Evolutionary conservation across 2,113 vertebrate genomes (phyloP).

Genomic region (Struthio camelus): DNA sequence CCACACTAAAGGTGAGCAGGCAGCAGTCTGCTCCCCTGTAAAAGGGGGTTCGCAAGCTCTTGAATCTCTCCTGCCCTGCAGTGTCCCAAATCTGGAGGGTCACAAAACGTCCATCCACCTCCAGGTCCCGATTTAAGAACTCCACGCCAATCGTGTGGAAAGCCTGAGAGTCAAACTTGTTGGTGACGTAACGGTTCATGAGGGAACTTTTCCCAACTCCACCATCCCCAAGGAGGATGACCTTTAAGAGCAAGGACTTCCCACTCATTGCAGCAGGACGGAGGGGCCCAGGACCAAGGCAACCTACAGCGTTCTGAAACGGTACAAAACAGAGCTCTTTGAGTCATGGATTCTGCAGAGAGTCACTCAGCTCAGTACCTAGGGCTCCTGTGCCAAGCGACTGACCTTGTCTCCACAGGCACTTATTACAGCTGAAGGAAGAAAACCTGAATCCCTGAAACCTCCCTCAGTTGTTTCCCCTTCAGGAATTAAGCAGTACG

Average conservation of each 20-base stretch:
- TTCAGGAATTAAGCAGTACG: neutral
- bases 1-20: conserved; percentile 95
- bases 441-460: neutral
- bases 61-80: conserved; percentile 95
- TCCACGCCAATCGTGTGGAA: conserved; percentile 98
- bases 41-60: conserved; percentile 95
- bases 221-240: conserved; percentile 95
- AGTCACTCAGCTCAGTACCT: neutral
- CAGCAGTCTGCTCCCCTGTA: conserved; percentile 97
- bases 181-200: conserved; percentile 97
- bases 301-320: conserved; percentile 64
- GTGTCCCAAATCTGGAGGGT: conserved; percentile 99
- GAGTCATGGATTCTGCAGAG: conserved; percentile 1
- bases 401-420: neutral
- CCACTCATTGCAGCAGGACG: conserved; percentile 84
- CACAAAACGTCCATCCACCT: conserved; percentile 93
- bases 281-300: neutral
- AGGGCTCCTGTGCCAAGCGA: neutral
- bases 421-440: neutral
- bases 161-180: conserved; percentile 96
- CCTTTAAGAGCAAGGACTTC: conserved; percentile 94
- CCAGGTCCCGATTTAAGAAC: conserved; percentile 95
- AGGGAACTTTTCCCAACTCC: conserved; percentile 97
- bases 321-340: conserved; percentile 8
- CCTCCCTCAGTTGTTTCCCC: neutral